Percentiles rank a stretch among this genome's conserved stretches.
Conservation (phyloP, 2,888 invertebrate genomes). For the Chrysodeixis includens region DNA sequence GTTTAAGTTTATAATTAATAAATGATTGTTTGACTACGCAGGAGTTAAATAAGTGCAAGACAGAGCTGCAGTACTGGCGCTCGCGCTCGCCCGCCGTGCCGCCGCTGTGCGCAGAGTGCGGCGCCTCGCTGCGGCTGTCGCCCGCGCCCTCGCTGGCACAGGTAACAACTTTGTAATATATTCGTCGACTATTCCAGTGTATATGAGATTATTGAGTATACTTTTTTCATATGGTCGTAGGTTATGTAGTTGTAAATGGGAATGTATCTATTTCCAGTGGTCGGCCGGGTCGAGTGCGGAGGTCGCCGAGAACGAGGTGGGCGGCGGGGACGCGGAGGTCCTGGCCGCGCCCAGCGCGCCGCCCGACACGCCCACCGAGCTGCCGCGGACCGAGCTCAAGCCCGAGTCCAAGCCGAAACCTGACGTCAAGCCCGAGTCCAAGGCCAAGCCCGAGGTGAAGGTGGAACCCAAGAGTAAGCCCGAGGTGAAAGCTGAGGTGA, state of each 20-base stretch:
- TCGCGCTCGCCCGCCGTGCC: constrained; percentile 95
- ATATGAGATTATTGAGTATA: too few species aligned
- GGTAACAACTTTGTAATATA: too few species aligned
- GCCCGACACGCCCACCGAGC: constrained; percentile 52
- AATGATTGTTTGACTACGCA: constrained; percentile 74
- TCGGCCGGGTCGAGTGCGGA: constrained; percentile 73
- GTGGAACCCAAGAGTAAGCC: constrained; percentile 61
- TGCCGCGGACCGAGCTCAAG: constrained; percentile 51
- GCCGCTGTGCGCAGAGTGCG: constrained; percentile 93
- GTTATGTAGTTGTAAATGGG: too few species aligned
- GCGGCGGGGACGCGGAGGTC: constrained; percentile 39
- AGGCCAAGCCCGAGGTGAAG: constrained; percentile 53
- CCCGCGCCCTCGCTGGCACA: constrained; percentile 75
- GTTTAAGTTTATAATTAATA: background rate
- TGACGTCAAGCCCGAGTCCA: constrained; percentile 55
- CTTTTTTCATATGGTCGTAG: too few species aligned
- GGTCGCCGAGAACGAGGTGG: constrained; percentile 52
- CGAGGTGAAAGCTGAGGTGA: constrained; percentile 59
- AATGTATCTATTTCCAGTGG: constrained; percentile 70
- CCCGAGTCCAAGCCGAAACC: constrained; percentile 53
- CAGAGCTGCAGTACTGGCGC: constrained; percentile 97
- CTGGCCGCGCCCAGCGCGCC: constrained; percentile 45
- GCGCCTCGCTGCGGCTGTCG: constrained; percentile 82
- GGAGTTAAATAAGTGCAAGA: constrained; percentile 97
- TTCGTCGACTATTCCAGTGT: too few species aligned